phyloP scores from a whole-genome alignment of 1,140 invertebrate species.

The Harlomillsia oculata region DNA sequence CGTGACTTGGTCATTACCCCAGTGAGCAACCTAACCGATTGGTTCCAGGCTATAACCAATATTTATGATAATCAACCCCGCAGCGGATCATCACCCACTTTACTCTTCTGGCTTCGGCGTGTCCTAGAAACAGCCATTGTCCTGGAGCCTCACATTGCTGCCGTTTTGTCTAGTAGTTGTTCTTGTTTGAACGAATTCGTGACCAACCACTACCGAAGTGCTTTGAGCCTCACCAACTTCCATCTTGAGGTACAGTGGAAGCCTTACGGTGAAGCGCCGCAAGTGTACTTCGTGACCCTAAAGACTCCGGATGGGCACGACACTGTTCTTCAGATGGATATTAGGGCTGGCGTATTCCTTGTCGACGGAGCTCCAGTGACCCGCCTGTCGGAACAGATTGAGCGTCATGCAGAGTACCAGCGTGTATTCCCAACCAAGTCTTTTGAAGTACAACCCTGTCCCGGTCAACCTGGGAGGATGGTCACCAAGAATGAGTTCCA shows the following conservation, averaged over 20 bases:
- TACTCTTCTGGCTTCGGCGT: too few species aligned
- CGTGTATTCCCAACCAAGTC: conserved; percentile 3
- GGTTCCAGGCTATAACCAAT: conserved; percentile 5
- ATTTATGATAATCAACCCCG: conserved; percentile 15
- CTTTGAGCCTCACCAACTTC: too few species aligned
- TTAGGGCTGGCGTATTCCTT: conserved; percentile 14
- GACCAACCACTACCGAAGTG: too few species aligned
- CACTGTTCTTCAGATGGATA: conserved; percentile 13
- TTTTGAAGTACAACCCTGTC: conserved; percentile 13
- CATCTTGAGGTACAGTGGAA: too few species aligned
- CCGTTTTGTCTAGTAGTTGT: too few species aligned
- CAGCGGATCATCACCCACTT: too few species aligned
- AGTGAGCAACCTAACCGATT: neutral
- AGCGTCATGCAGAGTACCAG: conserved; percentile 6
- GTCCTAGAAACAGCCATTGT: too few species aligned
- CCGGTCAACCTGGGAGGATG: conserved; percentile 13
- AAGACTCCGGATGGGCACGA: too few species aligned
- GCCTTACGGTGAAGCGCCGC: too few species aligned
- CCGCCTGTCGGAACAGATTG: neutral
- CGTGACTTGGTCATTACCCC: neutral
- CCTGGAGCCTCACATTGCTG: too few species aligned
- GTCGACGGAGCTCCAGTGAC: conserved; percentile 18
- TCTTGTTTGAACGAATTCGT: too few species aligned
- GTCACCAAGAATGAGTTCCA: neutral
- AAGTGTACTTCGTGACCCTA: too few species aligned